phyloP scores from a whole-genome alignment of 2,888 invertebrate genomes.

The Catocala nupta region DNA sequence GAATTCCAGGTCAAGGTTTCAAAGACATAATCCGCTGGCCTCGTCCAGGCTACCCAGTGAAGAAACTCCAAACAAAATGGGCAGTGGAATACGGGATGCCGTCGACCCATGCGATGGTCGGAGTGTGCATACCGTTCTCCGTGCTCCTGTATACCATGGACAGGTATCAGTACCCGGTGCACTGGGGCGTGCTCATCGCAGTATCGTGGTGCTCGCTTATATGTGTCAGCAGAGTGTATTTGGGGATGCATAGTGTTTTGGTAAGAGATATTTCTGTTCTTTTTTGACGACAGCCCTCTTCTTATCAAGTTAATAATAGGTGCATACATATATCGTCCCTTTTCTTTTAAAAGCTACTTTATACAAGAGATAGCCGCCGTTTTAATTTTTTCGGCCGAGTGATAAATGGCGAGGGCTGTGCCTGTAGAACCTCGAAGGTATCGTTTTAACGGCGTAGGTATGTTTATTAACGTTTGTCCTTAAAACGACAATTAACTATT shows the following conservation, averaged over 20 bases:
- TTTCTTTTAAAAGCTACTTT: too few relatives aligned
- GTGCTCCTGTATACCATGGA: slow-evolving; percentile 93
- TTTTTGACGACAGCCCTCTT: too few relatives aligned
- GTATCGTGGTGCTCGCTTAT: slow-evolving; percentile 92
- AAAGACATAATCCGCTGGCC: slow-evolving; percentile 96
- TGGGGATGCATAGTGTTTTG: slow-evolving; percentile 97
- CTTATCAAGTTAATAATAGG: neutral
- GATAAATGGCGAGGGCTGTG: too few relatives aligned
- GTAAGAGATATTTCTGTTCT: slow-evolving; percentile 81
- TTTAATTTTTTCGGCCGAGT: too few relatives aligned
- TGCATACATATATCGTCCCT: too few relatives aligned
- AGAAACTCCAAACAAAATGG: slow-evolving; percentile 95
- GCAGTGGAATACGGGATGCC: slow-evolving; percentile 98
- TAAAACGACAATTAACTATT: too few relatives aligned
- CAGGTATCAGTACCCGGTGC: slow-evolving; percentile 91
- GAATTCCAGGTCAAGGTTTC: slow-evolving; percentile 91
- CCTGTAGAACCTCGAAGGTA: too few relatives aligned
- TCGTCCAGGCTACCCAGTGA: slow-evolving; percentile 94
- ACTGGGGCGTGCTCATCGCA: slow-evolving; percentile 88
- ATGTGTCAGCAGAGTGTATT: slow-evolving; percentile 94
- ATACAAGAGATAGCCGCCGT: too few relatives aligned
- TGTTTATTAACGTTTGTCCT: too few relatives aligned
- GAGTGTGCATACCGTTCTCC: slow-evolving; percentile 95
- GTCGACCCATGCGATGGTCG: slow-evolving; percentile 97
- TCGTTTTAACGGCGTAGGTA: too few relatives aligned